Evolutionary conservation across 2,888 invertebrate species (phyloP).

Genomic region (Cosmorhoe ocellata): DNA sequence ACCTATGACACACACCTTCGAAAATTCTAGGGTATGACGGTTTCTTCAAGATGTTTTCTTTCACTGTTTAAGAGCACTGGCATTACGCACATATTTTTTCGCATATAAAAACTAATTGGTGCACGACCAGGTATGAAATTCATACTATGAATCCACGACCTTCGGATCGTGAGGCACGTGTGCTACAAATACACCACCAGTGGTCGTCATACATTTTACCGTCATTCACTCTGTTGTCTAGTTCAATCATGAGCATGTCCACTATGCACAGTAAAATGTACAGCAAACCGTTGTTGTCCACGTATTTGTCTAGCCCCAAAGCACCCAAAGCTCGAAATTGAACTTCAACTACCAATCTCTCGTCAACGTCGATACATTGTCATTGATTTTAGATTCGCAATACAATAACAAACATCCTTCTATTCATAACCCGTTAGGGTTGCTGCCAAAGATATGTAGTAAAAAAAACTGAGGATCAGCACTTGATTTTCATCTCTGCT

Average conservation of each 20-base stretch:
- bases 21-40: too few relatives aligned
- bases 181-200: too few relatives aligned
- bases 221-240: background rate
- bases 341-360: constrained; percentile 62
- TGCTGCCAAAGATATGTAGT: constrained; percentile 26
- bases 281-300: constrained; percentile 5
- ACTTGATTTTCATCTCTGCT: too few relatives aligned
- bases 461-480: too few relatives aligned
- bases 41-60: too few relatives aligned
- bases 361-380: constrained; percentile 64
- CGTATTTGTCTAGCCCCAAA: constrained; percentile 33
- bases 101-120: too few relatives aligned
- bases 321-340: constrained; percentile 55
- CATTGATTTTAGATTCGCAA: constrained; percentile 67
- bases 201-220: background rate
- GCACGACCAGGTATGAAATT: too few relatives aligned
- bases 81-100: too few relatives aligned
- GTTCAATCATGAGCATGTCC: constrained; percentile 13
- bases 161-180: too few relatives aligned
- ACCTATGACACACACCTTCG: too few relatives aligned
- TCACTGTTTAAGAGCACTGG: too few relatives aligned
- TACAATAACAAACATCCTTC: constrained; percentile 65
- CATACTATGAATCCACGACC: too few relatives aligned
- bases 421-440: constrained; percentile 54
- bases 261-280: background rate